Evolutionary conservation across 2,113 vertebrate species (phyloP).

Genomic region (Desmodus rotundus): DNA sequence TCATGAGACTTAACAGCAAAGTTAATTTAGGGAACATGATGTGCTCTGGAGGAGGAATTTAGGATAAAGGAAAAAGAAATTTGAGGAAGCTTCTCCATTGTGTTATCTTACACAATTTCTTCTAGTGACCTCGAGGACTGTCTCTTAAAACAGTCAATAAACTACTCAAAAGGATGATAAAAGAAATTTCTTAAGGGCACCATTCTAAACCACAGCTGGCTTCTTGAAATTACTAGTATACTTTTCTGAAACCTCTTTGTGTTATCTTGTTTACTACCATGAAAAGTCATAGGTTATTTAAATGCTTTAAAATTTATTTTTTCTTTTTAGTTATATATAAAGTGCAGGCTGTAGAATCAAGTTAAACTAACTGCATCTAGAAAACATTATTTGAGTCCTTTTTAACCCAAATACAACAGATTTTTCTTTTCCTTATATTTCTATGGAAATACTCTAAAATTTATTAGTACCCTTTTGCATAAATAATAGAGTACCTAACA

Average conservation of each 20-base stretch:
- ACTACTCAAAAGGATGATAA: neutral
- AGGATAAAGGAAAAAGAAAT: constrained; percentile 19
- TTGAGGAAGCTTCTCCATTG: neutral
- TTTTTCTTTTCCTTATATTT: neutral
- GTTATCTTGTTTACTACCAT: neutral
- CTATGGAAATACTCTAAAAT: neutral
- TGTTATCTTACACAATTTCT: neutral
- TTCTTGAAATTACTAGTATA: neutral
- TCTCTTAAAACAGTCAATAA: neutral
- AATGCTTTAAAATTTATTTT: neutral
- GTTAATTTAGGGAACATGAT: neutral
- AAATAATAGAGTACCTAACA: neutral
- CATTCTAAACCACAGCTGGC: neutral
- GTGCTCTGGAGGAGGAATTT: constrained; percentile 25
- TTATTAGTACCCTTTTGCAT: neutral
- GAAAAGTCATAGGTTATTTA: neutral
- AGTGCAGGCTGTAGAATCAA: neutral
- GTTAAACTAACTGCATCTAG: neutral
- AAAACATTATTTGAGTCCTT: neutral
- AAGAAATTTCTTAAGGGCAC: neutral
- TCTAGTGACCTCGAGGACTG: neutral
- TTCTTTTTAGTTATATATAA: neutral
- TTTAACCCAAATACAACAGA: neutral
- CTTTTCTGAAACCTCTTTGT: neutral
- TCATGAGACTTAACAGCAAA: constrained; percentile 7